A percentile compares a stretch with the other conserved stretches of the same genome.
Evolutionary conservation across 2,113 vertebrate species (phyloP).

Genomic region (Typhlomys cinereus): DNA sequence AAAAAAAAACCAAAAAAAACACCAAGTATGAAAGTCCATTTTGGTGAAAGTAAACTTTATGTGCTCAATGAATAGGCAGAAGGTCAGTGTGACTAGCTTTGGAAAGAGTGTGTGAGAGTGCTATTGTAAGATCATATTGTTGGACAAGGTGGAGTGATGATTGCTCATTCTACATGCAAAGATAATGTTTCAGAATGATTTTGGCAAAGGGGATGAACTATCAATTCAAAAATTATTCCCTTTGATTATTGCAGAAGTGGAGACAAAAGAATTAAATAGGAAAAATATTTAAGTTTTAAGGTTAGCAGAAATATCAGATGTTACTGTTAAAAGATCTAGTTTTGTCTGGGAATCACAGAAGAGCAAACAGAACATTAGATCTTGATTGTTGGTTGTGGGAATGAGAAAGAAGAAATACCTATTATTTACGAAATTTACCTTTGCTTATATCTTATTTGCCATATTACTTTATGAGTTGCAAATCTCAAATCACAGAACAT

Average conservation of each 20-base stretch:
- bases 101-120: neutral
- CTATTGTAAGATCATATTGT: neutral
- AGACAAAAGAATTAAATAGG: neutral
- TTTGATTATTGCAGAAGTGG: neutral
- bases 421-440: neutral
- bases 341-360: neutral
- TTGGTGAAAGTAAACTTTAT: neutral
- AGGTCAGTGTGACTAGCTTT: neutral
- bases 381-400: neutral
- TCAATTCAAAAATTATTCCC: neutral
- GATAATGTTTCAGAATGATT: neutral
- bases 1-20: too few species aligned
- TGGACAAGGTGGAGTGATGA: neutral
- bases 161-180: neutral
- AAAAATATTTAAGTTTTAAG: neutral
- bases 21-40: neutral
- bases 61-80: neutral
- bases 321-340: neutral
- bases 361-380: slow-evolving; percentile 9
- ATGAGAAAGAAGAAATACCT: neutral
- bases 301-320: neutral
- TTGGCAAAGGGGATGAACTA: neutral
- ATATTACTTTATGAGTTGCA: neutral
- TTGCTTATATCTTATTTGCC: neutral
- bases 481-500: neutral